phyloP scores from a whole-genome alignment of 2,797 vertebrate species.

The Ctenochaetus hawaiiensis region DNA sequence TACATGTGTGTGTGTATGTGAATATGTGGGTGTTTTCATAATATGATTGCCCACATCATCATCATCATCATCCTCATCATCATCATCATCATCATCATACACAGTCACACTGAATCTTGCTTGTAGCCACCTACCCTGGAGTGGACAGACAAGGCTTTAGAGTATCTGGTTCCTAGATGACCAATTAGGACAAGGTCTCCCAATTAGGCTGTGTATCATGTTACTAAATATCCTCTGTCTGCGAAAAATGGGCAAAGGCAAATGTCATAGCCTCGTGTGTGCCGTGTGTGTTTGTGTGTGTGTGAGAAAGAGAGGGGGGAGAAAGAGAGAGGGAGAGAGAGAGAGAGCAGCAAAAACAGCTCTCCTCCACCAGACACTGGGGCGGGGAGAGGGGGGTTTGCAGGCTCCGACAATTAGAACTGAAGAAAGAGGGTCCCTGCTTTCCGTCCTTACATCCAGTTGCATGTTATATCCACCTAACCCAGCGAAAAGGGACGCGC shows the following conservation, averaged over 20 bases:
- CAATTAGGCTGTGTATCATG: slow-evolving; percentile 38
- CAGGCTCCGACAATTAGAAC: slow-evolving; percentile 59
- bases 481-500: slow-evolving; percentile 13
- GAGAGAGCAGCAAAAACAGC: slow-evolving; percentile 45
- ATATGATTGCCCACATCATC: slow-evolving; percentile 36
- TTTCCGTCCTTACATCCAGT: slow-evolving; percentile 26
- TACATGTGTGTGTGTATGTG: neutral
- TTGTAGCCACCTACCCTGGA: slow-evolving; percentile 18
- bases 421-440: slow-evolving; percentile 26
- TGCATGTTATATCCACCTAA: slow-evolving; percentile 20
- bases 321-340: slow-evolving; percentile 14
- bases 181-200: slow-evolving; percentile 40
- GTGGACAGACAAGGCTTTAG: slow-evolving; percentile 31
- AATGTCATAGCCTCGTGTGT: slow-evolving; percentile 29
- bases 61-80: slow-evolving; percentile 33
- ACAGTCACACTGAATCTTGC: slow-evolving; percentile 43
- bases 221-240: slow-evolving; percentile 40
- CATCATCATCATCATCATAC: slow-evolving; percentile 30
- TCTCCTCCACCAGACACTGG: slow-evolving; percentile 64
- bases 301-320: slow-evolving; percentile 3
- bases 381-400: slow-evolving; percentile 58
- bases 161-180: slow-evolving; percentile 42
- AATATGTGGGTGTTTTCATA: slow-evolving; percentile 11
- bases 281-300: slow-evolving; percentile 13
- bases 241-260: slow-evolving; percentile 26